A percentile compares a stretch with the other conserved stretches of the same genome.
phyloP scores from a whole-genome alignment of 1,140 invertebrate species.

The Hermatobates lingyangjiaoensis region DNA sequence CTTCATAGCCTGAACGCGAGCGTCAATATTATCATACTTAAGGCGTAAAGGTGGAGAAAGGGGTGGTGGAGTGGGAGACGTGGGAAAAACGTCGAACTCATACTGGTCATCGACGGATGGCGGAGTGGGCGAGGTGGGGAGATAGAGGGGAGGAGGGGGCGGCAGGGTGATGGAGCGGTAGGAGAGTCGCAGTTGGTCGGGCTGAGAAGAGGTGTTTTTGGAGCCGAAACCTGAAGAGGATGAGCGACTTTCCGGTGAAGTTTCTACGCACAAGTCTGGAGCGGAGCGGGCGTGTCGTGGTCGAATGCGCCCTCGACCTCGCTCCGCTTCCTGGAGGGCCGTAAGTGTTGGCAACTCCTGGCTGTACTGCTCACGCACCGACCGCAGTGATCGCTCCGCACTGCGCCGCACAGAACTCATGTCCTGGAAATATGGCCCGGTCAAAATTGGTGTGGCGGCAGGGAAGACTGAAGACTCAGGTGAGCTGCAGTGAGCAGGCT shows the following conservation, averaged over 20 bases:
- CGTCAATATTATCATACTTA: constrained; percentile 65
- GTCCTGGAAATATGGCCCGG: constrained; percentile 55
- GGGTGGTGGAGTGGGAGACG: constrained; percentile 53
- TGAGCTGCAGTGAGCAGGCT: constrained; percentile 31
- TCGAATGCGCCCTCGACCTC: constrained; percentile 28
- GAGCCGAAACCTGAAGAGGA: constrained; percentile 77
- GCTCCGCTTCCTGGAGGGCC: constrained; percentile 48
- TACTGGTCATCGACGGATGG: constrained; percentile 85
- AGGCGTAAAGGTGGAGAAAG: constrained; percentile 26
- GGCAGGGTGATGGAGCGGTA: constrained; percentile 47
- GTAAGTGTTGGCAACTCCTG: constrained; percentile 51
- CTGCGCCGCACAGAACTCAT: constrained; percentile 68
- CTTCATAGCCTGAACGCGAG: constrained; percentile 81
- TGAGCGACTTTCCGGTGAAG: constrained; percentile 67
- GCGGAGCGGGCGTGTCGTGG: constrained; percentile 41
- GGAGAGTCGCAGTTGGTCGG: constrained; percentile 45
- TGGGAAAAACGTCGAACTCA: constrained; percentile 67
- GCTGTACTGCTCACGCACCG: constrained; percentile 43
- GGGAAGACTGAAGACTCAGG: constrained; percentile 44
- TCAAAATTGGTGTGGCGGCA: constrained; percentile 37
- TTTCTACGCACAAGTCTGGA: constrained; percentile 43
- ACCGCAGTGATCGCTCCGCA: constrained; percentile 48
- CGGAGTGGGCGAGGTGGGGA: constrained; percentile 26
- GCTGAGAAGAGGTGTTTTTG: constrained; percentile 72
- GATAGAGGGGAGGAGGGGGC: constrained; percentile 21